These are phyloP conservation scores for Dryoscopus gambensis DNA, from an alignment of 2,113 vertebrate species.

Conservation along the genomic window DNA sequence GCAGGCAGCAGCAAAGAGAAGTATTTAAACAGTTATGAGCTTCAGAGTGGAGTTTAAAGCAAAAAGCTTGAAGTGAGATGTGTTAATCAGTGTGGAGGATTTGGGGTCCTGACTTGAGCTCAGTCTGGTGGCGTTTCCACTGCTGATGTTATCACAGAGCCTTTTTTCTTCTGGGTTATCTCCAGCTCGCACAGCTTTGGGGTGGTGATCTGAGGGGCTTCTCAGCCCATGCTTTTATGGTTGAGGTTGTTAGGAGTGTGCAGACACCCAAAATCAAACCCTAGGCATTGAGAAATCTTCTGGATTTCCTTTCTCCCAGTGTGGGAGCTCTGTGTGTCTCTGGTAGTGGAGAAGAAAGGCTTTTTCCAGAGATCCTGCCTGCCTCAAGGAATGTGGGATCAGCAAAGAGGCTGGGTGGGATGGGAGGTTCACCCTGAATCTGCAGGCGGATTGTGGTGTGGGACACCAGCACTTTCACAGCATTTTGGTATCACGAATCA, in stretches of 20 bases:
- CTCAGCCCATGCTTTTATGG: fast-evolving
- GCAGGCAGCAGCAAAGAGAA: not conserved
- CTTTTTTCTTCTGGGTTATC: not conserved
- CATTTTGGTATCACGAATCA: not conserved
- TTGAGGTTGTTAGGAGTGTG: not conserved
- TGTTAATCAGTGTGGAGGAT: not conserved
- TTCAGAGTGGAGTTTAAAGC: not conserved
- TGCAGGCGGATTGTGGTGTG: not conserved
- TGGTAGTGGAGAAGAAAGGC: not conserved
- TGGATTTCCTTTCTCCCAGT: not conserved
- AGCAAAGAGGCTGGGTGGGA: not conserved
- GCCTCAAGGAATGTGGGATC: not conserved
- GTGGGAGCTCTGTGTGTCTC: not conserved
- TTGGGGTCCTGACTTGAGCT: not conserved
- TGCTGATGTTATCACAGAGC: not conserved
- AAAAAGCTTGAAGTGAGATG: not conserved
- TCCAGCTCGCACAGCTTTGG: not conserved
- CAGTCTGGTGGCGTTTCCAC: not conserved
- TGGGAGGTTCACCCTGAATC: not conserved
- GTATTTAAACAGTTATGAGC: not conserved
- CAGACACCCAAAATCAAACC: not conserved
- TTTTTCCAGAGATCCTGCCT: not conserved
- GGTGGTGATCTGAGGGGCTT: not conserved
- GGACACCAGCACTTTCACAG: not conserved
- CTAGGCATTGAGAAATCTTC: not conserved